Base-by-base conservation (phyloP, 2,113 vertebrate species). In the Felis chaus region DNA sequence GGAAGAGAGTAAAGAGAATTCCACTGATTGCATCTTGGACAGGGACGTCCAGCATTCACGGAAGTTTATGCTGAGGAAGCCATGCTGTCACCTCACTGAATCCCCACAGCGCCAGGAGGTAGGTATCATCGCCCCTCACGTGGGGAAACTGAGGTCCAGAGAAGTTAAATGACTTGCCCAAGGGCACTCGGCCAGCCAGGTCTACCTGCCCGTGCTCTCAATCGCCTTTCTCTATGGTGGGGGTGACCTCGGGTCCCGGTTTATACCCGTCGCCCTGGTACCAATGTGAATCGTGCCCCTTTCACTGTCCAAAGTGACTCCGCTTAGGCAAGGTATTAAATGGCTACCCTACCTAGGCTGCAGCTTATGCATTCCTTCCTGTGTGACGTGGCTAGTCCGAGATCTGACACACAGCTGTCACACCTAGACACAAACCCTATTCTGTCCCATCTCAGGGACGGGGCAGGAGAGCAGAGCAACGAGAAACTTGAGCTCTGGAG, bases 1-100 rank as follows among this genome's bases (percentile, higher is more conserved):
- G 36, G 57, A 66, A 89, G 84, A 39, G 11, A 16, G 55, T 19
- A 71, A 5, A 33, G 29, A 31, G 78, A 87, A 86, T 27, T 21
- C 16, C 21, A 61, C 2, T 4, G 48, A 12, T 0, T 33, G 23
- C 2, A 5, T 23, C 1, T 39, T 55, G 33, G 15, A 0, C 23
- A 16, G 25, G 27, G 57, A 68, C 3, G 16, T 19, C 29, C 33
- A 25, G 21, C 8, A 2, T 21, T 83, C 29, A 18, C 45, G n/a
- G 53, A 23, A 19, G 53, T n/a, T 27, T 13, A 27, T 8, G 55
- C 66, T 50, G 8, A 39, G 33, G 41, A 5, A 2, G 61, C 57
- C 83, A 23, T 16, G 69, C 39, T 3, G 0, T 14, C 69, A 31
- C 50, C 82, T 84, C 53, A 18, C 18, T 50, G 19, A 76, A 71